Percentiles rank a stretch among this genome's conserved stretches.
Evolutionary conservation across 1,140 invertebrate species (phyloP).

Genomic region (Nebria ingens): DNA sequence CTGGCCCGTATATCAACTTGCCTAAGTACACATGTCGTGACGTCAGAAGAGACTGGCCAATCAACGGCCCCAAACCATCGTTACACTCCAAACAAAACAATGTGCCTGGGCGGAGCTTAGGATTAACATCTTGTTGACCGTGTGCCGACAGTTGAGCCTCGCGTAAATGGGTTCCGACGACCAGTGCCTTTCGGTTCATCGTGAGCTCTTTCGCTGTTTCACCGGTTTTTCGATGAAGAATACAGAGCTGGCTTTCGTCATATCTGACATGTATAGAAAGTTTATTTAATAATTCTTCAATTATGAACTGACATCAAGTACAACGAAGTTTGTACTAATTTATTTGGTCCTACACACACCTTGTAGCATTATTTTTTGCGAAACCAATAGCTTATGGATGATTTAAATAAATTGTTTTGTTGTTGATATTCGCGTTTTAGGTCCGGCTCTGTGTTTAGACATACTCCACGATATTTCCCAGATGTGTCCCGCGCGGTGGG

Average conservation of each 20-base stretch:
- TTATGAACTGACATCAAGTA: no score
- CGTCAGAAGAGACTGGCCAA: background rate
- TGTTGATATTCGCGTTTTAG: no score
- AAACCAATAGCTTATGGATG: no score
- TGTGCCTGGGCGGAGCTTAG: conserved; percentile 3
- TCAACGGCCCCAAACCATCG: background rate
- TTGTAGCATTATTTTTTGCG: no score
- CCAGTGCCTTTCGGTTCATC: background rate
- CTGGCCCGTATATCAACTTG: background rate
- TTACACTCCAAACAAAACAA: conserved; percentile 8
- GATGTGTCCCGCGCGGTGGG: background rate
- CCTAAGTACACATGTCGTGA: conserved; percentile 4
- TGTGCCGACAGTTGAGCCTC: conserved; percentile 4
- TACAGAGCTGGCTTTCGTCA: background rate
- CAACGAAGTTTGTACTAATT: no score
- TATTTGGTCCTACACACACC: no score
- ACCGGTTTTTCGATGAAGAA: background rate
- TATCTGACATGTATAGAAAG: no score
- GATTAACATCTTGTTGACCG: conserved; percentile 9
- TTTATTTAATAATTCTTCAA: no score
- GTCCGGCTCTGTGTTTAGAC: no score
- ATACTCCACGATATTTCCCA: background rate
- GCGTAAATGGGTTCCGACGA: conserved; percentile 3
- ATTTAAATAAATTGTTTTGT: no score
- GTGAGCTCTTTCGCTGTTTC: background rate